Conservation (phyloP, 2,113 vertebrate species). For the Hippocampus zosterae region DNA sequence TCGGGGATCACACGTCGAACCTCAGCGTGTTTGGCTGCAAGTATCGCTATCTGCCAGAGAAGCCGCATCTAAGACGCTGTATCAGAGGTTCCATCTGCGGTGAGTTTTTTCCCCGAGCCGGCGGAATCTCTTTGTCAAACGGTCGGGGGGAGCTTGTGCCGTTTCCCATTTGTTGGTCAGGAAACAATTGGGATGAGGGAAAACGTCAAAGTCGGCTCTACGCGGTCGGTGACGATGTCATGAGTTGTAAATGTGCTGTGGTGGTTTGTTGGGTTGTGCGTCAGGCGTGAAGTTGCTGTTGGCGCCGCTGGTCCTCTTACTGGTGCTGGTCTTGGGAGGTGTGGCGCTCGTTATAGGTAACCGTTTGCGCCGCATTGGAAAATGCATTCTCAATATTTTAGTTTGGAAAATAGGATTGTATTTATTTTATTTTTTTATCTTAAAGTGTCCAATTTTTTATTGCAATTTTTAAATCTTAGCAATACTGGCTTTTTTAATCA, state of each 20-base stretch:
- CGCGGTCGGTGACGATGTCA: neutral
- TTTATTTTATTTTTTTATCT: no score
- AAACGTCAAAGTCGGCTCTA: no score
- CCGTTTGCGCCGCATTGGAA: neutral
- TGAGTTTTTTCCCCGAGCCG: constrained; percentile 63
- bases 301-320: constrained; percentile 85
- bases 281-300: constrained; percentile 90
- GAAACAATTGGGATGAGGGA: no score
- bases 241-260: neutral
- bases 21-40: constrained; percentile 99
- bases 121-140: neutral
- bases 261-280: neutral
- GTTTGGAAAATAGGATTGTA: no score
- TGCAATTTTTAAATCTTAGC: no score
- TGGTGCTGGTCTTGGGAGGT: constrained; percentile 89
- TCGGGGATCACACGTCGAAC: constrained; percentile 97
- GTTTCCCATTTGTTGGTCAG: neutral
- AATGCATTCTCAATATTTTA: neutral
- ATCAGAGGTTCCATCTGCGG: constrained; percentile 95
- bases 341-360: constrained; percentile 77
- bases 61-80: constrained; percentile 91
- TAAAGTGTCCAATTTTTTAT: no score
- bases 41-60: constrained; percentile 96
- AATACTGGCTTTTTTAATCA: no score
- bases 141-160: neutral